A percentile compares a stretch with the other conserved stretches of the same genome.
Conservation (phyloP, 1,140 invertebrate genomes). For the Ceratina japonica region DNA sequence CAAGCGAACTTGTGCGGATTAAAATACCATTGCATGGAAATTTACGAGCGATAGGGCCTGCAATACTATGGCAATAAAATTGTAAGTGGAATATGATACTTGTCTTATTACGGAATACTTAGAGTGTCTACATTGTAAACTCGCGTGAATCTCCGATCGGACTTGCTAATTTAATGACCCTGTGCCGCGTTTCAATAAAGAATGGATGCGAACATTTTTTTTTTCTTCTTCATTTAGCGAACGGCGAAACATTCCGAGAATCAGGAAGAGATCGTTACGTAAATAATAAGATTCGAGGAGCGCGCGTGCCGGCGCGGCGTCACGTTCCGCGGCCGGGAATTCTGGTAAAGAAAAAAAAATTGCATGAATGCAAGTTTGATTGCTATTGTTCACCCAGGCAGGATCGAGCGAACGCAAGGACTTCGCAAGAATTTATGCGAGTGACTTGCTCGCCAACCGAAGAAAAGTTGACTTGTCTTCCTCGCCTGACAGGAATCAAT, state of each 20-base stretch:
- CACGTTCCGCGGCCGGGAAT: no score
- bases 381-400: not conserved
- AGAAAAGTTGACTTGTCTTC: slow-evolving; percentile 44
- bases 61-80: not conserved
- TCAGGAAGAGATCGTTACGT: not conserved
- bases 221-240: no score
- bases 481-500: slow-evolving; percentile 43
- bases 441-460: slow-evolving; percentile 28
- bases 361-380: slow-evolving; percentile 37
- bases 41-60: not conserved
- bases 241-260: not conserved
- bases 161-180: not conserved
- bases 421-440: slow-evolving; percentile 40
- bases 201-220: not conserved
- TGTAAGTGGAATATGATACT: not conserved
- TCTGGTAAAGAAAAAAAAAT: not conserved
- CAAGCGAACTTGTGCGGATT: not conserved
- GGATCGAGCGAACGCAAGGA: not conserved
- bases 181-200: not conserved
- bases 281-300: not conserved
- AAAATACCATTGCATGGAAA: not conserved
- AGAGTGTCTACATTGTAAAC: not conserved
- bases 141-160: not conserved
- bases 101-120: not conserved
- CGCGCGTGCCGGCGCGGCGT: no score